phyloP scores from a whole-genome alignment of 2,888 invertebrate species.

The Lampropteryx suffumata region DNA sequence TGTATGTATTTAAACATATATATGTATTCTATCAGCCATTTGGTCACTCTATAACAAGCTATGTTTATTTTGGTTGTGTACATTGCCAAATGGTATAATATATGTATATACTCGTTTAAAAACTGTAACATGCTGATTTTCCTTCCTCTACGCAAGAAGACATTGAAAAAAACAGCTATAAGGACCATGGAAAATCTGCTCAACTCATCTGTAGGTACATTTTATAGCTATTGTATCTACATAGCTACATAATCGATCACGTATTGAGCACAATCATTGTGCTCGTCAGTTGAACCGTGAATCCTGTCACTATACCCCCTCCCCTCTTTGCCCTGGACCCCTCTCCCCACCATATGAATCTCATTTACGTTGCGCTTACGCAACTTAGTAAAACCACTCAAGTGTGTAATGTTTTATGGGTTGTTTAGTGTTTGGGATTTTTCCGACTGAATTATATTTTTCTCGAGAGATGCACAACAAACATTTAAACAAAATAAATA shows the following conservation, averaged over 20 bases:
- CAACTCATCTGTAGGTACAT: conserved; percentile 24
- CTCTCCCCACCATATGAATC: conserved; percentile 66
- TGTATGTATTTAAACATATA: no score
- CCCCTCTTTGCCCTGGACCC: conserved; percentile 44
- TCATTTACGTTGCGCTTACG: conserved; percentile 78
- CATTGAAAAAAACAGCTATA: background rate
- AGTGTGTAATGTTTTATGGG: conserved; percentile 67
- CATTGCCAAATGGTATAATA: no score
- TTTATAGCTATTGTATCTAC: conserved; percentile 36
- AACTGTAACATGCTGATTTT: background rate
- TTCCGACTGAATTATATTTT: conserved; percentile 1
- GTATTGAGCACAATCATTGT: conserved; percentile 80
- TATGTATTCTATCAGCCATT: no score
- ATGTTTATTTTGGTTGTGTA: no score
- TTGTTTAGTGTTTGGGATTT: conserved; percentile 27
- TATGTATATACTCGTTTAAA: no score
- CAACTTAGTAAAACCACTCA: conserved; percentile 70
- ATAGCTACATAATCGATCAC: conserved; percentile 77
- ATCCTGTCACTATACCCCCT: conserved; percentile 74
- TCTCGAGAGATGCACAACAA: background rate
- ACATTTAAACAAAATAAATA: no score
- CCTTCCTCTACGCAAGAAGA: background rate
- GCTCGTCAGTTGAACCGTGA: conserved; percentile 77
- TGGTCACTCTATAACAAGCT: no score
- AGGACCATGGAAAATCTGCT: conserved; percentile 9